These are phyloP conservation scores for Drosophila trichaetosa DNA, from an alignment of 2,888 invertebrate species.

Conservation along the genomic window DNA sequence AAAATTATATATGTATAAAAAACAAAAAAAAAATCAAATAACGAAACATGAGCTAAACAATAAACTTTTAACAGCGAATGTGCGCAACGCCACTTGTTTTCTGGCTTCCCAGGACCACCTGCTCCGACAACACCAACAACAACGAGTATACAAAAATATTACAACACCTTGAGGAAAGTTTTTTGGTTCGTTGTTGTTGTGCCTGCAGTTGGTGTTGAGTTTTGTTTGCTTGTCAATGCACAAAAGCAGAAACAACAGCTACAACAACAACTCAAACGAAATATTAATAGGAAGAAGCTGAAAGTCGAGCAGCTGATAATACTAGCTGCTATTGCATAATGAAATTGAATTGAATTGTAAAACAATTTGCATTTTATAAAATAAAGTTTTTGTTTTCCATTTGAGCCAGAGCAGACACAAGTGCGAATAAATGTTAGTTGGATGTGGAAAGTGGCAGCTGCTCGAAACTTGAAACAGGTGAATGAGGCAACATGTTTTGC, in stretches of 20 bases:
- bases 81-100: conserved; percentile 41
- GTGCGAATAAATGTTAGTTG: conserved; percentile 8
- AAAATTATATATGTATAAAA: conserved; percentile 50
- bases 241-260: conserved; percentile 18
- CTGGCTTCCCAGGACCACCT: conserved; percentile 53
- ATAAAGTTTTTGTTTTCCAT: conserved; percentile 53
- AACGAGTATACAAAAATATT: conserved; percentile 28
- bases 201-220: conserved; percentile 43
- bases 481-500: not conserved
- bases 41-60: conserved; percentile 55
- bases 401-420: not conserved
- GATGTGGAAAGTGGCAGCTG: conserved; percentile 9
- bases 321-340: conserved; percentile 55
- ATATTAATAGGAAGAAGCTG: conserved; percentile 21
- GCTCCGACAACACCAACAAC: conserved; percentile 45
- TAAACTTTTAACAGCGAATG: conserved; percentile 66
- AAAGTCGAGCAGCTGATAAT: conserved; percentile 52
- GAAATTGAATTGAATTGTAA: conserved; percentile 69
- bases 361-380: conserved; percentile 72
- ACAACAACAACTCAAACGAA: conserved; percentile 9
- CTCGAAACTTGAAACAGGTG: not conserved
- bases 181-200: conserved; percentile 27
- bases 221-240: conserved; percentile 54
- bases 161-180: conserved; percentile 64
- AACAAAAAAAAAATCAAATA: conserved; percentile 4